These are phyloP conservation scores for Neopelma chrysocephalum DNA, from an alignment of 2,797 vertebrate species.

Conservation along the genomic window DNA sequence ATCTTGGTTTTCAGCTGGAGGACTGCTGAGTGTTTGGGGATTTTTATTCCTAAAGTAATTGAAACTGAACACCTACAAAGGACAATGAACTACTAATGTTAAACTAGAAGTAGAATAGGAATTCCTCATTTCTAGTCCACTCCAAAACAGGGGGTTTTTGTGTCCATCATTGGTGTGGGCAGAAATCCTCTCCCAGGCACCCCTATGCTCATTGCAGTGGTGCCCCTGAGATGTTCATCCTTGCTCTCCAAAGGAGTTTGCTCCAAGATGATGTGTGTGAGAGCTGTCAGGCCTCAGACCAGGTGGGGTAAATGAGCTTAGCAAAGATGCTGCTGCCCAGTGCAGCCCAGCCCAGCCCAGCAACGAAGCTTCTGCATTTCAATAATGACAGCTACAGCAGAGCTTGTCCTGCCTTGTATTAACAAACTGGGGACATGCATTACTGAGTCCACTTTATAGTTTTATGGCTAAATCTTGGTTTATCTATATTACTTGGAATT, in stretches of 20 bases:
- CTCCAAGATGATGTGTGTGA: not conserved
- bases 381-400: not conserved
- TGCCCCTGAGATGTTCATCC: not conserved
- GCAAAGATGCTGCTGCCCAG: not conserved
- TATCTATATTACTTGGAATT: not conserved
- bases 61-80: not conserved
- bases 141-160: not conserved
- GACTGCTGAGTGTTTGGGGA: not conserved
- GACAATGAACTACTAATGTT: not conserved
- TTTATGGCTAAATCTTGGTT: not conserved
- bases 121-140: not conserved
- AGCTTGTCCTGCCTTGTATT: not conserved
- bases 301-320: not conserved
- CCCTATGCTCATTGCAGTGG: fast-evolving
- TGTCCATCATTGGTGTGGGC: not conserved
- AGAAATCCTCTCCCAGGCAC: not conserved
- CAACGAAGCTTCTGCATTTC: not conserved
- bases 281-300: not conserved
- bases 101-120: not conserved
- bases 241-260: not conserved
- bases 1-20: not conserved
- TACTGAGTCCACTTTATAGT: not conserved
- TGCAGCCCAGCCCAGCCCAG: not conserved
- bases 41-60: not conserved
- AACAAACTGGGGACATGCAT: not conserved